These are phyloP conservation scores for Chrysoperla carnea DNA, from an alignment of 1,140 invertebrate species.

Conservation along the genomic window DNA sequence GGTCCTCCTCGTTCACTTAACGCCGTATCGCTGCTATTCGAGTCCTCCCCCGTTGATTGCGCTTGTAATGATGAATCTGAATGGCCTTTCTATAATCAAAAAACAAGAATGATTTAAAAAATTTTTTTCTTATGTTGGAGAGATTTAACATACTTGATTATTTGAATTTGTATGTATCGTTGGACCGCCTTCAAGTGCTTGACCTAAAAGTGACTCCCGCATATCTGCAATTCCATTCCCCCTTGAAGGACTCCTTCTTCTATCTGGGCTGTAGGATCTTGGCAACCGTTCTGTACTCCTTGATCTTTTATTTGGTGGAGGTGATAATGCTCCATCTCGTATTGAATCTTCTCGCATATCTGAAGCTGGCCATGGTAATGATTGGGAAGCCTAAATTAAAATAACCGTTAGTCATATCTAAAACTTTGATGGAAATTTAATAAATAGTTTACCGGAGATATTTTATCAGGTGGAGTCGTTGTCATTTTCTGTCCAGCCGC, in stretches of 20 bases:
- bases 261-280: conserved; percentile 12
- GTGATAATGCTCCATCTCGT: conserved; percentile 24
- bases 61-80: conserved; percentile 34
- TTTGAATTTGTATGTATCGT: conserved; percentile 29
- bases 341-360: conserved; percentile 19
- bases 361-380: conserved; percentile 31
- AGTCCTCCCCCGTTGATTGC: conserved; percentile 63
- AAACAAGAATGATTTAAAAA: neutral
- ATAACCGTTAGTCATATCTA: neutral
- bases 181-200: conserved; percentile 48
- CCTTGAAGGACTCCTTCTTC: conserved; percentile 25
- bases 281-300: conserved; percentile 23
- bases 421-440: neutral
- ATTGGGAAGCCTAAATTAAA: conserved; percentile 19
- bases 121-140: too few relatives aligned
- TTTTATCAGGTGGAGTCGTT: conserved; percentile 35
- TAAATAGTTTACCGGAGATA: conserved; percentile 16
- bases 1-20: conserved; percentile 34
- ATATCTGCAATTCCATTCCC: conserved; percentile 34
- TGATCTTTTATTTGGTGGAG: conserved; percentile 33
- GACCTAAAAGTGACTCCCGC: conserved; percentile 49
- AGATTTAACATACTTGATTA: neutral
- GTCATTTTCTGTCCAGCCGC: conserved; percentile 20
- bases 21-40: conserved; percentile 44
- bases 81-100: conserved; percentile 19